Evolutionary conservation across 2,113 vertebrate species (phyloP).

Genomic region (Condylura cristata): DNA sequence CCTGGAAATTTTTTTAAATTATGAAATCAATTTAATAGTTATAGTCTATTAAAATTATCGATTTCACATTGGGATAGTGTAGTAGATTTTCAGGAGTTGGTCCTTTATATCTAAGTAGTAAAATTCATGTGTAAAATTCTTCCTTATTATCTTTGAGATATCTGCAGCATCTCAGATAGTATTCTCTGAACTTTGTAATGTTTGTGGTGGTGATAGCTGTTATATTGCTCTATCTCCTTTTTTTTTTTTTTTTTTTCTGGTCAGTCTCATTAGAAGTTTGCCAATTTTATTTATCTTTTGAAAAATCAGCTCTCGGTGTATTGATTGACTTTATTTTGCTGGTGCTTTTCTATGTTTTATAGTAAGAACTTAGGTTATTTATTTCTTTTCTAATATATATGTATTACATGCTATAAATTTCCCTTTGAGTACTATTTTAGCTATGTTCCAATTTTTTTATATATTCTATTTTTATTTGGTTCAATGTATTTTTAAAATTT

Average conservation of each 20-base stretch:
- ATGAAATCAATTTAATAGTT: not conserved
- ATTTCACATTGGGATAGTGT: not conserved
- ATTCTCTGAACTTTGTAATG: not conserved
- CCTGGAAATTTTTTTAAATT: not conserved
- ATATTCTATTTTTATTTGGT: not conserved
- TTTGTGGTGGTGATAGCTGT: not conserved
- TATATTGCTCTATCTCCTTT: not conserved
- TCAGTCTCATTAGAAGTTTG: not conserved
- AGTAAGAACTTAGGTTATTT: not conserved
- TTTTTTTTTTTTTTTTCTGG: no score
- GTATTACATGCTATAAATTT: not conserved
- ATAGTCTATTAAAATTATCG: not conserved
- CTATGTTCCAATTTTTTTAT: not conserved
- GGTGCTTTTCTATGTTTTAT: not conserved
- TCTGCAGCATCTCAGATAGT: not conserved
- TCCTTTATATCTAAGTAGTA: not conserved
- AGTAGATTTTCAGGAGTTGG: not conserved
- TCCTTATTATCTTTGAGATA: not conserved
- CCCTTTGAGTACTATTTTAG: not conserved
- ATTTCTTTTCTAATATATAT: not conserved
- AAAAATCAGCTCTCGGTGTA: not conserved
- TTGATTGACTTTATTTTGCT: not conserved
- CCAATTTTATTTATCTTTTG: not conserved
- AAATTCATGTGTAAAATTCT: not conserved
- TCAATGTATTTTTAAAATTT: not conserved